phyloP scores from a whole-genome alignment of 1,140 invertebrate species.

The Aphidius ervi region DNA sequence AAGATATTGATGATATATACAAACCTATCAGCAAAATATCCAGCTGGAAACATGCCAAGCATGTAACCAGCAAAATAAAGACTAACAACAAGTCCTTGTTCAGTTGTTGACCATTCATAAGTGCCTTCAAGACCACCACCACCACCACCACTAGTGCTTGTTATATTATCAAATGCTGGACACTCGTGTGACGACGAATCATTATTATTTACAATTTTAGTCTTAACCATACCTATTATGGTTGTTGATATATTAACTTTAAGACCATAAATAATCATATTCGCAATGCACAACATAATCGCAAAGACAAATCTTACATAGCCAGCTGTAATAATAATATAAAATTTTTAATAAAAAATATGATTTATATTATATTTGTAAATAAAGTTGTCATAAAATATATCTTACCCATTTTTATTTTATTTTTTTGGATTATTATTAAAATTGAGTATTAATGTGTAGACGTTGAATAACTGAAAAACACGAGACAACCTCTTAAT shows the following conservation, averaged over 20 bases:
- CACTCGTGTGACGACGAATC: conserved; percentile 26
- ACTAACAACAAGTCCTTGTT: conserved; percentile 69
- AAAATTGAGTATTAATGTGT: not conserved
- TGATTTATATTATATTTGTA: not conserved
- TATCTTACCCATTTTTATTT: conserved; percentile 17
- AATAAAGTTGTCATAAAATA: not conserved
- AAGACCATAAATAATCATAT: conserved; percentile 74
- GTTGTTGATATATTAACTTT: conserved; percentile 84
- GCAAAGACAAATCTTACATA: conserved; percentile 43
- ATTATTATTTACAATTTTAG: conserved; percentile 43
- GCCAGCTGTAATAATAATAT: conserved; percentile 23
- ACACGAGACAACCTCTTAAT: conserved; percentile 1
- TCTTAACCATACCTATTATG: conserved; percentile 84
- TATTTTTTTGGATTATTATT: not conserved
- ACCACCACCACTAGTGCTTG: not conserved
- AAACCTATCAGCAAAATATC: conserved; percentile 55
- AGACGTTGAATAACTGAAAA: not conserved
- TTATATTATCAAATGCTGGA: conserved; percentile 25
- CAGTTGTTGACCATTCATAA: conserved; percentile 63
- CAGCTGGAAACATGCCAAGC: conserved; percentile 62
- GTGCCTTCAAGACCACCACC: conserved; percentile 59
- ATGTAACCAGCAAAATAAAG: conserved; percentile 88
- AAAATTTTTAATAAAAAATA: conserved; percentile 7
- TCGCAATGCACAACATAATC: conserved; percentile 51
- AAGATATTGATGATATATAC: not conserved